These are phyloP conservation scores for Gambelia wislizenii DNA, from an alignment of 2,797 vertebrate genomes.

Conservation along the genomic window DNA sequence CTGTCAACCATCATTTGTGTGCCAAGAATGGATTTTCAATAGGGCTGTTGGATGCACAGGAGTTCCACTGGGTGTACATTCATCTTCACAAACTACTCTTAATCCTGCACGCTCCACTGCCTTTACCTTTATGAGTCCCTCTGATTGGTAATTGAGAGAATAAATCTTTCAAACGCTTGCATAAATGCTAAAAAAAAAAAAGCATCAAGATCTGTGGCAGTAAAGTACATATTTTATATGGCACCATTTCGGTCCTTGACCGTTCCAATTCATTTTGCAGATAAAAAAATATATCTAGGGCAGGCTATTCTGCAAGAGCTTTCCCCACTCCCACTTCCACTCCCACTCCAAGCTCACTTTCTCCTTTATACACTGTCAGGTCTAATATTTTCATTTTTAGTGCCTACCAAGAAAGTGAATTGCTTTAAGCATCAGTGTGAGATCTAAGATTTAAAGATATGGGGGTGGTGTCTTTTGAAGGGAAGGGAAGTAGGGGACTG, in stretches of 20 bases:
- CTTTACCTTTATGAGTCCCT: slow-evolving; percentile 73
- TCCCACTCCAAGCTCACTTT: neutral
- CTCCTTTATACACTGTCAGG: slow-evolving; percentile 52
- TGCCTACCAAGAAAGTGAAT: slow-evolving; percentile 35
- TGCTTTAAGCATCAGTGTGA: slow-evolving; percentile 27
- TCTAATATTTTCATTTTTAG: slow-evolving; percentile 65
- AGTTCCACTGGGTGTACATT: slow-evolving; percentile 48
- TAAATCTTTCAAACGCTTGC: slow-evolving; percentile 76
- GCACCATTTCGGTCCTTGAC: slow-evolving; percentile 51
- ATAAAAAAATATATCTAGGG: slow-evolving; percentile 50
- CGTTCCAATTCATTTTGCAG: slow-evolving; percentile 66
- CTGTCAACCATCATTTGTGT: slow-evolving; percentile 50
- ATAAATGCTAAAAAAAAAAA: slow-evolving; percentile 62
- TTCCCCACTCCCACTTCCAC: slow-evolving; percentile 3
- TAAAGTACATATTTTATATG: slow-evolving; percentile 68
- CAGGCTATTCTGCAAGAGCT: slow-evolving; percentile 48
- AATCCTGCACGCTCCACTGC: slow-evolving; percentile 69
- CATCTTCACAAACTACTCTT: slow-evolving; percentile 65
- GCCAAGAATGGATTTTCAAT: slow-evolving; percentile 37
- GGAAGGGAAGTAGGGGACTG: neutral
- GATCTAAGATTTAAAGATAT: slow-evolving; percentile 46
- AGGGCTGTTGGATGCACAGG: slow-evolving; percentile 34
- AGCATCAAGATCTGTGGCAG: slow-evolving; percentile 62
- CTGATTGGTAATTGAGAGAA: slow-evolving; percentile 78
- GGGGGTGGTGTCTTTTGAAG: neutral